phyloP scores from a whole-genome alignment of 1,140 invertebrate genomes.

The Drosophila carrolli region DNA sequence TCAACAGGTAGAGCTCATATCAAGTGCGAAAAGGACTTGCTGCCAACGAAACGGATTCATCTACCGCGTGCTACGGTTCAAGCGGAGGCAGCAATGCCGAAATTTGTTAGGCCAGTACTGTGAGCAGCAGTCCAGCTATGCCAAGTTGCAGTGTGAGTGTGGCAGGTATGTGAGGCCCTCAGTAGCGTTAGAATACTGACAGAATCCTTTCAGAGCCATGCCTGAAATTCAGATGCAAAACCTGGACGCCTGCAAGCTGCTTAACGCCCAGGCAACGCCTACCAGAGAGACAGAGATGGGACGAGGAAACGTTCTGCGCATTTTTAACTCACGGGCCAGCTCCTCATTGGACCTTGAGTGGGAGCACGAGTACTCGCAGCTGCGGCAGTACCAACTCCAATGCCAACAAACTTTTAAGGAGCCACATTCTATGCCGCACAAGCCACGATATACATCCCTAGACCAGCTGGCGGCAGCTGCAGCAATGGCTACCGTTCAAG shows the following conservation, averaged over 20 bases:
- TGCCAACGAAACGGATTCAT: constrained; percentile 63
- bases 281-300: constrained; percentile 69
- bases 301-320: constrained; percentile 45
- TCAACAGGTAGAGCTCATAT: constrained; percentile 3
- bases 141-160: too few species aligned
- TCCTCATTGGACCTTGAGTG: constrained; percentile 81
- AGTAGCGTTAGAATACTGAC: not conserved
- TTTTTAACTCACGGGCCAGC: constrained; percentile 67
- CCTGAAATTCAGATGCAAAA: constrained; percentile 78
- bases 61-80: constrained; percentile 76
- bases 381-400: constrained; percentile 56
- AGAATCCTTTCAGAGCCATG: constrained; percentile 16
- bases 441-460: constrained; percentile 45
- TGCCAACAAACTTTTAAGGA: constrained; percentile 2
- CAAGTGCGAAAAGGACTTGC: constrained; percentile 22
- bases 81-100: constrained; percentile 52
- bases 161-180: too few species aligned
- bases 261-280: constrained; percentile 48
- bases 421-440: not conserved
- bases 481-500: constrained; percentile 41
- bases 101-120: constrained; percentile 28
- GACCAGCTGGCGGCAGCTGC: constrained; percentile 56
- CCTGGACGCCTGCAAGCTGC: constrained; percentile 70
- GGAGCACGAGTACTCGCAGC: constrained; percentile 79
- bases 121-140: too few species aligned